These are phyloP conservation scores for Encarsia formosa DNA, from an alignment of 2,888 invertebrate genomes.

Conservation along the genomic window DNA sequence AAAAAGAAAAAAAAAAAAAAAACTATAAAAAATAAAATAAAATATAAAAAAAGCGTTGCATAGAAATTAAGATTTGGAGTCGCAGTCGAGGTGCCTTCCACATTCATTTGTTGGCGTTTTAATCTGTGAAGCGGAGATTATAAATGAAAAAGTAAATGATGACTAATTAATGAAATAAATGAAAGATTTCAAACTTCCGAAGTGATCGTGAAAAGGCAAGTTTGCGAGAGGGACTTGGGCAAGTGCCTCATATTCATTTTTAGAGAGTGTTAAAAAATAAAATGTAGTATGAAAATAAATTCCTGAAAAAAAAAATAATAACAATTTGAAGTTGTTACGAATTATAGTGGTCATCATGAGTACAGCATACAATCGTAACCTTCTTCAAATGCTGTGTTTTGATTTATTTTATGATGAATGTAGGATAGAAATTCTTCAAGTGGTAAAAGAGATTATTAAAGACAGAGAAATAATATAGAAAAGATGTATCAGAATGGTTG, in stretches of 20 bases:
- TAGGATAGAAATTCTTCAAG: no score
- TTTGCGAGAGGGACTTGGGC: slow-evolving; percentile 38
- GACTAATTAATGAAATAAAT: slow-evolving; percentile 23
- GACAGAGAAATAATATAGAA: slow-evolving; percentile 4
- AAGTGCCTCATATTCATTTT: slow-evolving; percentile 47
- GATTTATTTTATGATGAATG: neutral
- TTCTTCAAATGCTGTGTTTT: neutral
- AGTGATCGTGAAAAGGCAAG: slow-evolving; percentile 20
- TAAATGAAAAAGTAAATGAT: slow-evolving; percentile 10
- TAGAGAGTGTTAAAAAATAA: slow-evolving; percentile 30
- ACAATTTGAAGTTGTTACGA: slow-evolving; percentile 39
- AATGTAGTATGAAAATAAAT: slow-evolving; percentile 24
- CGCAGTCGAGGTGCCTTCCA: slow-evolving; percentile 51
- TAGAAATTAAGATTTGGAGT: slow-evolving; percentile 44
- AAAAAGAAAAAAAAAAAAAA: no score
- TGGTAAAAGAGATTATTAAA: slow-evolving; percentile 1
- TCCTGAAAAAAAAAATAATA: slow-evolving; percentile 31
- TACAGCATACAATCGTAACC: slow-evolving; percentile 10
- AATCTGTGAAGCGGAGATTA: slow-evolving; percentile 36
- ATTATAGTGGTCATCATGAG: slow-evolving; percentile 34
- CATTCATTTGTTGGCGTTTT: slow-evolving; percentile 50
- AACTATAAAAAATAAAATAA: no score
- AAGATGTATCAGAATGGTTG: slow-evolving; percentile 23
- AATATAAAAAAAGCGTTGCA: slow-evolving; percentile 34
- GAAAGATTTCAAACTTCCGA: slow-evolving; percentile 4